A percentile compares a stretch with the other conserved stretches of the same genome.
Evolutionary conservation across 2,888 invertebrate genomes (phyloP).

Genomic region (Phyto melanocephala): DNA sequence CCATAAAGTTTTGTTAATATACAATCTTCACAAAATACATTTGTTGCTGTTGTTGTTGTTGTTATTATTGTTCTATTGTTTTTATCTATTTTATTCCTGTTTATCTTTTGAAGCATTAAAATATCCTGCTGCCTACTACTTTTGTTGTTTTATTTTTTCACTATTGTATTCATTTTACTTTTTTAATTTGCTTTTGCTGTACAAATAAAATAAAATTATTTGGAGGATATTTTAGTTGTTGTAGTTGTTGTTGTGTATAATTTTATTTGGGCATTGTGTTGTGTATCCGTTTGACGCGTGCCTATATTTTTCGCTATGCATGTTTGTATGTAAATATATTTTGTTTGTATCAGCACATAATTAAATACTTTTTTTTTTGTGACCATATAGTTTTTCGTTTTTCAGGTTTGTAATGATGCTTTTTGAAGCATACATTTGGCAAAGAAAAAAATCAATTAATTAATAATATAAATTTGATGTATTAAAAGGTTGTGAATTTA

Average conservation of each 20-base stretch:
- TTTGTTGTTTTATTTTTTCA: slow-evolving; percentile 5
- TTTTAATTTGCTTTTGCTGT: slow-evolving; percentile 28
- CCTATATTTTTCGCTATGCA: background rate
- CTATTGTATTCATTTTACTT: background rate
- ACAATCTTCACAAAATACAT: background rate
- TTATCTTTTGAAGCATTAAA: slow-evolving; percentile 44
- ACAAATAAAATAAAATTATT: slow-evolving; percentile 47
- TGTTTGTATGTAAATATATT: background rate
- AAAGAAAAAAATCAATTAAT: background rate
- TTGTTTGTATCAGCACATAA: slow-evolving; percentile 40
- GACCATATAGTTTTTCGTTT: background rate
- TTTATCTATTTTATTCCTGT: slow-evolving; percentile 44
- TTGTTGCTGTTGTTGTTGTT: background rate
- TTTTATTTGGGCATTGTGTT: slow-evolving; percentile 29
- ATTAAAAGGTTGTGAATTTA: no score
- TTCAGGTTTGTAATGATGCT: no score
- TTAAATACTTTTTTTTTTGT: slow-evolving; percentile 25
- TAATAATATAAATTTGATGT: no score
- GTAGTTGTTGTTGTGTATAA: slow-evolving; percentile 27
- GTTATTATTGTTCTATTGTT: slow-evolving; percentile 23
- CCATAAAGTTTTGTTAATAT: slow-evolving; percentile 24
- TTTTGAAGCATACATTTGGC: background rate
- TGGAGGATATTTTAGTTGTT: slow-evolving; percentile 31
- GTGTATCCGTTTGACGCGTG: slow-evolving; percentile 47
- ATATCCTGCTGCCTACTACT: slow-evolving; percentile 40